Conservation (phyloP, 1,140 invertebrate genomes). For the Drosophila ohnishii region DNA sequence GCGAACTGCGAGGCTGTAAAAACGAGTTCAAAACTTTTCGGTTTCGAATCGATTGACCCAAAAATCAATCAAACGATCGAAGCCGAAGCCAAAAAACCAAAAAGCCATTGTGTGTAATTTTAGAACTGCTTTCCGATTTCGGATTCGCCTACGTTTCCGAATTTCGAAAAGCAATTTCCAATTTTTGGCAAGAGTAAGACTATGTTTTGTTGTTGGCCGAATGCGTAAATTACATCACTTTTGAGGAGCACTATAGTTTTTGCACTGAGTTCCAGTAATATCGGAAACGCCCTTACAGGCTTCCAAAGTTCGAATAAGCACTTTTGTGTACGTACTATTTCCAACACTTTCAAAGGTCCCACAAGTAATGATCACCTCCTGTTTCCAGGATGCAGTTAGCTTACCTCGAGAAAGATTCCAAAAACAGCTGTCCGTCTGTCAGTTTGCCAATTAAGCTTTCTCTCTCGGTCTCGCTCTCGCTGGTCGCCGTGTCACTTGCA, state of each 20-base stretch:
- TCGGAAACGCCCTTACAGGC: background rate
- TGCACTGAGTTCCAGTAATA: background rate
- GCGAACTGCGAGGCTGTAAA: constrained; percentile 63
- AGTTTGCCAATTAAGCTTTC: constrained; percentile 30
- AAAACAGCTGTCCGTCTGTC: constrained; percentile 25
- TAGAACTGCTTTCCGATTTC: constrained; percentile 50
- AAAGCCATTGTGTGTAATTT: constrained; percentile 49
- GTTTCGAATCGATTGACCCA: constrained; percentile 78
- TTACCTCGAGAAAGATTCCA: constrained; percentile 33
- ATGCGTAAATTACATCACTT: constrained; percentile 72
- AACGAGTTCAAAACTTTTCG: constrained; percentile 81
- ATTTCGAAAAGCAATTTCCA: constrained; percentile 43
- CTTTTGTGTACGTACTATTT: no score
- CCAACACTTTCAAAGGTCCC: background rate
- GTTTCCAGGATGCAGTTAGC: constrained; percentile 25
- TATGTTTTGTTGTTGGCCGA: constrained; percentile 28
- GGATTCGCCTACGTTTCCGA: constrained; percentile 34
- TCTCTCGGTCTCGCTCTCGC: constrained; percentile 19
- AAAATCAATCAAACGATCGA: constrained; percentile 62
- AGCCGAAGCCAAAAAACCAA: constrained; percentile 48
- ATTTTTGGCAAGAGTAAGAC: constrained; percentile 54
- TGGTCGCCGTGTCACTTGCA: constrained; percentile 9
- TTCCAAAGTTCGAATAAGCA: background rate
- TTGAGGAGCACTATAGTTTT: constrained; percentile 5
- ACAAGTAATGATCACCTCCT: background rate